Evolutionary conservation across 2,888 invertebrate genomes (phyloP).

Genomic region (Digitonthophagus gazella): DNA sequence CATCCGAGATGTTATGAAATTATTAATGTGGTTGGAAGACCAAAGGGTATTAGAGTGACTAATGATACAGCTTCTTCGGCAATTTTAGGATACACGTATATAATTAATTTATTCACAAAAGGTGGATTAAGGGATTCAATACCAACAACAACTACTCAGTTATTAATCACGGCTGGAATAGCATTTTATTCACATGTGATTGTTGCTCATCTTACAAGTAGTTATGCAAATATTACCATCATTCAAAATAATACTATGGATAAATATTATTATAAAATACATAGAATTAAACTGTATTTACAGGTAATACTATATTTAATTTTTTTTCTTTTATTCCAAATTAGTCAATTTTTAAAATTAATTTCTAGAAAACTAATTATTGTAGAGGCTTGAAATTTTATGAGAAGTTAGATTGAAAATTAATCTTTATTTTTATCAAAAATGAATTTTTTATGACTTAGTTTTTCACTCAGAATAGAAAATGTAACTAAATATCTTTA

Average conservation of each 20-base stretch:
- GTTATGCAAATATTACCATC: slow-evolving; percentile 22
- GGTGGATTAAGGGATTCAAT: slow-evolving; percentile 22
- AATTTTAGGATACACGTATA: slow-evolving; percentile 23
- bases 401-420: no score
- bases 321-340: no score
- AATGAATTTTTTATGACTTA: no score
- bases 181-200: slow-evolving; percentile 22
- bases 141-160: slow-evolving; percentile 19
- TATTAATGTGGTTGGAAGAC: slow-evolving; percentile 14
- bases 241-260: slow-evolving; percentile 23
- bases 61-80: slow-evolving; percentile 12
- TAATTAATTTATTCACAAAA: slow-evolving; percentile 22
- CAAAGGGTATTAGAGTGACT: slow-evolving; percentile 3
- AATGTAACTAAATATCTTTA: no score
- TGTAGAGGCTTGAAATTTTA: no score
- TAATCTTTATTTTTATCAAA: no score
- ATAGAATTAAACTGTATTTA: slow-evolving; percentile 19
- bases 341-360: no score
- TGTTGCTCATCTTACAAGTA: slow-evolving; percentile 22
- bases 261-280: slow-evolving; percentile 20
- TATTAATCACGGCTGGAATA: slow-evolving; percentile 15
- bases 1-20: slow-evolving; percentile 13
- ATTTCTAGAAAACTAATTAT: no score
- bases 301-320: slow-evolving; percentile 19
- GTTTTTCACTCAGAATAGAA: no score